Percentiles rank a stretch among this genome's conserved stretches.
phyloP scores from a whole-genome alignment of 2,888 invertebrate genomes.

The Suillia variegata region DNA sequence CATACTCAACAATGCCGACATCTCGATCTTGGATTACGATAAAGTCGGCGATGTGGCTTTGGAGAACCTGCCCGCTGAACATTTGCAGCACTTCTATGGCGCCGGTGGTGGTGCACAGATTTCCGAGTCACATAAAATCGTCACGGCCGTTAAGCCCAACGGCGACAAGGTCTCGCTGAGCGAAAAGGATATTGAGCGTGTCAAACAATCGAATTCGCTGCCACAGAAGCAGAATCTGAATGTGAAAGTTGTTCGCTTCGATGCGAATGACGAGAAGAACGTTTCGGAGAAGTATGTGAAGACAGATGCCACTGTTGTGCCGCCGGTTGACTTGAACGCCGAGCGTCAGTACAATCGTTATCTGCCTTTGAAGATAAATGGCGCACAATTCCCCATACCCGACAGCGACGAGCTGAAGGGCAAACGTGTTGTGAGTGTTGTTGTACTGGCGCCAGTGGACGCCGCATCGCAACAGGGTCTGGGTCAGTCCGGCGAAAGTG shows the following conservation, averaged over 20 bases:
- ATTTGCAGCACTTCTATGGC: constrained; percentile 82
- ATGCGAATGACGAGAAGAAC: constrained; percentile 76
- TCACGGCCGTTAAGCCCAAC: constrained; percentile 70
- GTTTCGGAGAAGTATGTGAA: constrained; percentile 75
- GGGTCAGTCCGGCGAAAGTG: neutral
- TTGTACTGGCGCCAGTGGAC: constrained; percentile 82
- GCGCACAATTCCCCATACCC: constrained; percentile 83
- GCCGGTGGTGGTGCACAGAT: constrained; percentile 81
- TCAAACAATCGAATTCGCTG: constrained; percentile 48
- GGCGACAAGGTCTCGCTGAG: constrained; percentile 65
- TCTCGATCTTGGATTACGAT: constrained; percentile 85
- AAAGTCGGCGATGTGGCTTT: constrained; percentile 85
- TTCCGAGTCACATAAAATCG: constrained; percentile 72
- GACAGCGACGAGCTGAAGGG: constrained; percentile 77
- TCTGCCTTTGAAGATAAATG: constrained; percentile 82
- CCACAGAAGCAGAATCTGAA: constrained; percentile 70
- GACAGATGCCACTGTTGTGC: constrained; percentile 73
- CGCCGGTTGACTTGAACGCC: constrained; percentile 76
- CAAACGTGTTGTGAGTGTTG: constrained; percentile 81
- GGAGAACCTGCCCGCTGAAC: constrained; percentile 83
- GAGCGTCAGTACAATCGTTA: constrained; percentile 81
- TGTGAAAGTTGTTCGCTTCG: constrained; percentile 84
- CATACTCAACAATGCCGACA: constrained; percentile 84
- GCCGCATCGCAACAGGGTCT: no score
- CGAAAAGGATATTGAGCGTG: constrained; percentile 65